Evolutionary conservation across 2,113 vertebrate species (phyloP), one percentile per base, ranked within the genome.

Genomic region (Noturus placidus): DNA sequence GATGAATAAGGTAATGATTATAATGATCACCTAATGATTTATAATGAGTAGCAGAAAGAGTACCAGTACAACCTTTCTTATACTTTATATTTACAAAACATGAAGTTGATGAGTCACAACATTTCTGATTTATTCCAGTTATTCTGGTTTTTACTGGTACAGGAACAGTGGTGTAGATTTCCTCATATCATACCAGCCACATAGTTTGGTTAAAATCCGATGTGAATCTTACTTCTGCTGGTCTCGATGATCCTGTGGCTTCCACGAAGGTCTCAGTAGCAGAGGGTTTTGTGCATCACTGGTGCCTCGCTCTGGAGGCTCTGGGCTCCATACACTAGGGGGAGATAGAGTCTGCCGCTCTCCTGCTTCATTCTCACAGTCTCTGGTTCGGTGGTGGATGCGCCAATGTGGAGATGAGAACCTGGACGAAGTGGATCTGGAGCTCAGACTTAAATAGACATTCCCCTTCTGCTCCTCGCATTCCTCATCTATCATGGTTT

Each of bases 231-330:
- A 46, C 19, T 59, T 69, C 42, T 72, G 80, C 79, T 42, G 54
- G 22, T 50, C 35, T 85, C 27, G 80, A 35, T 56, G 59, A 77
- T 84, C 85, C 82, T 82, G 92, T 15, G 35, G 84, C 78, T 90
- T 93, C 84, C 94, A 94, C 86, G 92, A 91, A 22, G 95, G 92
- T 67, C 91, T 90, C 59, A 90, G 91, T 38, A 95, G 93, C 35
- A 94, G 90, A 61, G 94, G 92, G 70, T 93, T 93, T 80, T 10
- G 74, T 22, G 89, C 54, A 0, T 72, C 50, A 30, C 42, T 54
- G 35, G 59, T 77, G 9, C 69, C 42, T 10, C 3, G n/a, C 9
- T 92, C 89, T 77, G 67, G 88, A 76, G 90, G 86, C 81, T 94
- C 94, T 19, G 88, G 90, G 0, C 83, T 91, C 93, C 92, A 93